A percentile compares a stretch with the other conserved stretches of the same genome.
These are phyloP conservation scores for Megaceryle maxima DNA, from an alignment of 2,113 vertebrate species.

Conservation along the genomic window DNA sequence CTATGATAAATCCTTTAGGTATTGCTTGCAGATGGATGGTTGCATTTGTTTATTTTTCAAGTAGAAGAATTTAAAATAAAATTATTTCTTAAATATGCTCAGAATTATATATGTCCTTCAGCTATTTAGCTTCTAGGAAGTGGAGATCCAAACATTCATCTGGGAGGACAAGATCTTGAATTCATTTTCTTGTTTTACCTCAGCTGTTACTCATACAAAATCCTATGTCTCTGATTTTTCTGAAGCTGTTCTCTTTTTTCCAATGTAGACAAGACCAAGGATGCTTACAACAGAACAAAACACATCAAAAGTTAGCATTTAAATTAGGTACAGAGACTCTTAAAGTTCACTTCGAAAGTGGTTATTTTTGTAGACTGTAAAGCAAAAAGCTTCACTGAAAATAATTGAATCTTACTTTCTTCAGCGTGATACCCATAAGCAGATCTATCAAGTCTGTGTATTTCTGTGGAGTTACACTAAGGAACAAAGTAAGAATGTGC, in stretches of 20 bases:
- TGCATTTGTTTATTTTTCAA: background rate
- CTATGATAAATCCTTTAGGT: background rate
- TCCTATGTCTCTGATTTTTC: background rate
- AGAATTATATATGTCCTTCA: conserved; percentile 14
- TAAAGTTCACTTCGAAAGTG: background rate
- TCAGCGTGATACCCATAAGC: background rate
- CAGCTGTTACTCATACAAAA: background rate
- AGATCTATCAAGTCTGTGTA: background rate
- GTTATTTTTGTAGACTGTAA: background rate
- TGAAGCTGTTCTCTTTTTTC: background rate
- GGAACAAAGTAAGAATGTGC: background rate
- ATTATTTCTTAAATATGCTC: background rate
- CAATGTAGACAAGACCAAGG: background rate
- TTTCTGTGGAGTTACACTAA: background rate
- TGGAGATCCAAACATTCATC: background rate
- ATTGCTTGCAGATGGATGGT: background rate
- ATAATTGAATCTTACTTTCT: background rate
- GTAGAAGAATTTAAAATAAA: background rate
- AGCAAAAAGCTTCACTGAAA: background rate
- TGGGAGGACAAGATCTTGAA: background rate
- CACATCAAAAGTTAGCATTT: background rate
- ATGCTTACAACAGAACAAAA: background rate
- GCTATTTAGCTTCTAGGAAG: background rate
- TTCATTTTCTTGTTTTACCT: background rate
- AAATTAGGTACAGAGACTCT: background rate